A percentile compares a stretch with the other conserved stretches of the same genome.
phyloP scores from a whole-genome alignment of 1,140 invertebrate genomes.

The Pachyrhynchus sulphureomaculatus region DNA sequence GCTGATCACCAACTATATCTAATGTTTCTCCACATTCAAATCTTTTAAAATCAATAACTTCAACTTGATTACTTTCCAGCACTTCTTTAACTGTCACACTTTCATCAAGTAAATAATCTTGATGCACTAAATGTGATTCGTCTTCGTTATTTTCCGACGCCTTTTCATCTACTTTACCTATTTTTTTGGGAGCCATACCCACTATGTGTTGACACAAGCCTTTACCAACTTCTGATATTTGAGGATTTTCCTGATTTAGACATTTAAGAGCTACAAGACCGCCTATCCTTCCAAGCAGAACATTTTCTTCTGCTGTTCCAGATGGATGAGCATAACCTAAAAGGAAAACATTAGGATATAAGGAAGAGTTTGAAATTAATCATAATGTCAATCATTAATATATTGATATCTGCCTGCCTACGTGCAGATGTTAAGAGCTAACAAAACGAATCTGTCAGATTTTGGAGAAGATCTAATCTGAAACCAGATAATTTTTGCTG shows the following conservation, averaged over 20 bases:
- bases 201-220: conserved; percentile 88
- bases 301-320: conserved; percentile 51
- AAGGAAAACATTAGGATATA: background rate
- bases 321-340: conserved; percentile 74
- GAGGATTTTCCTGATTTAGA: conserved; percentile 48
- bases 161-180: conserved; percentile 70
- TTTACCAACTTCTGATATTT: conserved; percentile 52
- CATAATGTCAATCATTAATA: background rate
- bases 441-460: no score
- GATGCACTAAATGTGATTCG: conserved; percentile 74
- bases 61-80: conserved; percentile 64
- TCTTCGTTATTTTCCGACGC: conserved; percentile 65
- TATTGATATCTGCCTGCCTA: background rate
- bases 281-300: conserved; percentile 78
- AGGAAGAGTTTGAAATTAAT: conserved; percentile 40
- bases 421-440: no score
- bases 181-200: conserved; percentile 80
- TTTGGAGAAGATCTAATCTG: no score
- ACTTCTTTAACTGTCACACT: conserved; percentile 72
- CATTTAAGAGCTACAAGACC: conserved; percentile 69
- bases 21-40: conserved; percentile 77
- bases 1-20: conserved; percentile 52
- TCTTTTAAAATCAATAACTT: conserved; percentile 79
- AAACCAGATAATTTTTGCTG: no score
- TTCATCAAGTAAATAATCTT: conserved; percentile 85